phyloP scores from a whole-genome alignment of 1,140 invertebrate species.

The Heliconius eleuchia region DNA sequence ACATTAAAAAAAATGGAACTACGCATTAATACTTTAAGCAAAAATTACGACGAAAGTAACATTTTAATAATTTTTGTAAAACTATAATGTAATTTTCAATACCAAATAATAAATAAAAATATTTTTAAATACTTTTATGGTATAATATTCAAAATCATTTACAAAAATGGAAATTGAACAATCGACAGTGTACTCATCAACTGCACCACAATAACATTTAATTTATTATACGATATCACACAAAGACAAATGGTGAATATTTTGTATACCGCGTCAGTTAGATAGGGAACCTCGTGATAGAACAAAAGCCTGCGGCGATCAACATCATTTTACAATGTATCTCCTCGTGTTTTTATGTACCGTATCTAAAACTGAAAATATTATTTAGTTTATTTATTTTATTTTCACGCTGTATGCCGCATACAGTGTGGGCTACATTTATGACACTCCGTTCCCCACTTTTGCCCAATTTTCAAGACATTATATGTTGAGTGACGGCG shows the following conservation, averaged over 20 bases:
- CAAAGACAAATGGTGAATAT: slow-evolving; percentile 4
- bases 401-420: not conserved
- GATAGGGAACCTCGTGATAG: slow-evolving; percentile 1
- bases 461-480: not conserved
- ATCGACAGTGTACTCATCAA: not conserved
- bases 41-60: too few species aligned
- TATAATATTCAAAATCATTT: too few species aligned
- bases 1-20: too few species aligned
- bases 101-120: too few species aligned
- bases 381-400: too few species aligned
- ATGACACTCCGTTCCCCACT: not conserved
- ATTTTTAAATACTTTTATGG: too few species aligned
- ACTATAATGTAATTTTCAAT: too few species aligned
- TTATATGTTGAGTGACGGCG: too few species aligned
- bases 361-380: not conserved
- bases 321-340: not conserved
- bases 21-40: too few species aligned
- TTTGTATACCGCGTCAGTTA: not conserved
- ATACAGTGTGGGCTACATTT: not conserved
- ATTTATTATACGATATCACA: not conserved
- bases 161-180: not conserved
- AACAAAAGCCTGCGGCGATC: slow-evolving; percentile 9
- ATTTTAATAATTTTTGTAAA: too few species aligned
- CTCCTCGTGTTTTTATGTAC: not conserved
- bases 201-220: not conserved